These are phyloP conservation scores for Phalacrocorax carbo DNA, from an alignment of 2,113 vertebrate species.

Conservation along the genomic window DNA sequence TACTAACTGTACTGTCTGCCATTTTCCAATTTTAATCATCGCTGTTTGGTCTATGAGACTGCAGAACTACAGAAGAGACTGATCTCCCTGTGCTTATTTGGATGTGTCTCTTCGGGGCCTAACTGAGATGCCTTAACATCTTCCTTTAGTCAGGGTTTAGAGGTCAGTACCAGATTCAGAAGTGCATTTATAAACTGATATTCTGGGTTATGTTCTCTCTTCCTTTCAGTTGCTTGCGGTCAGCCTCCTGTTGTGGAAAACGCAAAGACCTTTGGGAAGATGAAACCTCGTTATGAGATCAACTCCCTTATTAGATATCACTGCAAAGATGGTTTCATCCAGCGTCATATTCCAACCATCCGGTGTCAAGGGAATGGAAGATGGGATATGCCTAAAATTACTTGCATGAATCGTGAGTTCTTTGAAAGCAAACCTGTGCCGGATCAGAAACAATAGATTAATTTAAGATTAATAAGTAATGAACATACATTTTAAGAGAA, in stretches of 20 bases:
- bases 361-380: conserved; percentile 89
- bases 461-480: neutral
- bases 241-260: conserved; percentile 95
- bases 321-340: conserved; percentile 92
- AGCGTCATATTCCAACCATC: conserved; percentile 92
- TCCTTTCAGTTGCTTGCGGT: conserved; percentile 85
- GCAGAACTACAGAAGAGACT: neutral
- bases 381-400: conserved; percentile 94
- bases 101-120: neutral
- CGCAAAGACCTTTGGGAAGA: conserved; percentile 89
- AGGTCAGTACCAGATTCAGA: neutral
- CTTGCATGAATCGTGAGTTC: conserved; percentile 94
- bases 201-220: neutral
- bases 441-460: neutral
- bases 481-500: neutral
- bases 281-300: conserved; percentile 91
- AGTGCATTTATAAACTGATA: neutral
- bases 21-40: neutral
- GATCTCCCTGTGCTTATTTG: neutral
- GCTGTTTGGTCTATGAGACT: neutral
- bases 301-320: conserved; percentile 96
- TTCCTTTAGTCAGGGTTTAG: neutral
- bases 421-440: conserved; percentile 37
- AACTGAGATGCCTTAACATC: neutral
- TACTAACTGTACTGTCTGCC: neutral